Base-by-base conservation (phyloP, 1,140 invertebrate species). In the Venturia canescens region DNA sequence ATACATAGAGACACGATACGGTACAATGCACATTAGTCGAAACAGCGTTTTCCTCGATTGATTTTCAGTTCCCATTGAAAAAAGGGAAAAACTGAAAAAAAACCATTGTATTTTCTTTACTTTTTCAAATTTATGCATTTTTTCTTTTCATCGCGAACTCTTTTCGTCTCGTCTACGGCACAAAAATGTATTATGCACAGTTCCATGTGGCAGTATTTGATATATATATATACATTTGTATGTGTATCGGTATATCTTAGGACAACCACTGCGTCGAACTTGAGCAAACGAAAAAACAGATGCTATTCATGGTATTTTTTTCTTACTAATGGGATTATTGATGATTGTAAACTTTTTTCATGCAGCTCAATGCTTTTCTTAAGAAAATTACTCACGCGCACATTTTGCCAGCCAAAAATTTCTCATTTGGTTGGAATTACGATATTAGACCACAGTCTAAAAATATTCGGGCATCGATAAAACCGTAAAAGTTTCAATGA, bases 1-100 rank as follows among this genome's bases (percentile, higher is more conserved):
- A 89, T 89, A 88, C 84, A 53, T 88, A 88, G 83, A 86, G 83
- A 84, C 85, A 85, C 86, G 84, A 84, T 79, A 72, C 70, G 70
- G 21, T 48, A 44, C 38, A 72, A 72, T 48, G 34, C 70, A 72
- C 70, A 48, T 44, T 48, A 72, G 34, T 72, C 70, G 70, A 72
- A 48, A 11, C 70, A 48, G 70, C 34, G 70, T 72, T 70, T 34
- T 38, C 27, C 11, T 67, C 4, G 21, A 38, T 77, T 77, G 11
- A 31, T 44, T 67, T 48, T 38, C 31, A n/a, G 27, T 70, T 77
- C 27, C 38, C 3, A 44, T 44, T 44, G 13, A n/a, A 9, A 11
- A 44, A 11, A 44, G 11, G 13, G 13, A 44, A 44, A 44, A 44
- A 44, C 38, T n/a, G 38, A 44, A 44, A 44, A 11, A 31, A 72